Evolutionary conservation across 2,888 invertebrate species (phyloP), one percentile per base, ranked within the genome.

Genomic region (Xestoiulus laeticollis): DNA sequence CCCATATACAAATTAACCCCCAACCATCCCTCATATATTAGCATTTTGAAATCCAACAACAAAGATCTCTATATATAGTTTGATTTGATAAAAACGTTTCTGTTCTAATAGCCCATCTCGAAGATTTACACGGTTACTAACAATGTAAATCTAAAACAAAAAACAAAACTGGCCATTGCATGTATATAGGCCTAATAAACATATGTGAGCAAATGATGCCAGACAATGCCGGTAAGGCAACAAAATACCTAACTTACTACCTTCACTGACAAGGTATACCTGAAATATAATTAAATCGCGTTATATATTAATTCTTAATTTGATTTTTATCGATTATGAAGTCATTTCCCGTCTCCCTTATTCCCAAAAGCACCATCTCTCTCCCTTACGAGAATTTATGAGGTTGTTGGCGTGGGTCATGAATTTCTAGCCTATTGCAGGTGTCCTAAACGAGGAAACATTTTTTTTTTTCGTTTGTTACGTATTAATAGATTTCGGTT

Each of bases 401-500:
- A 78, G 78, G 78, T 78, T 78, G 78, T 78, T 78, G 78, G 78
- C 78, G 78, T 78, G 26, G 78, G 5, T 78, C 30, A 78, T 78
- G 30, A 78, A 30, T 78, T 30, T 10, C 78, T 30, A 10, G 78
- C 14, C 30, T 78, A 78, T 30, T 30, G 78, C 78, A 78, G 78
- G 78, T 78, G 78, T 78, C 26, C 78, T 30, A 78, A 78, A 78
- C 78, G 22, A 78, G 78, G 78, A 78, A 78, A 22, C 78, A 38
- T 38, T 5, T 59, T 59, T 6, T 59, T 22, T 68, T 1, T 22
- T 30, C 14, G 5, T 78, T 14, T 22, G 14, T 78, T 78, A 68
- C 68, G 22, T 68, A 26, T 59, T 68, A 78, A 78, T 78, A 30
- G 30, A 78, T 78, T 78, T 78, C 78, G 78, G 78, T 78, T 78